These are phyloP conservation scores for Hylaeus volcanicus DNA, from an alignment of 1,140 invertebrate genomes.

Conservation along the genomic window DNA sequence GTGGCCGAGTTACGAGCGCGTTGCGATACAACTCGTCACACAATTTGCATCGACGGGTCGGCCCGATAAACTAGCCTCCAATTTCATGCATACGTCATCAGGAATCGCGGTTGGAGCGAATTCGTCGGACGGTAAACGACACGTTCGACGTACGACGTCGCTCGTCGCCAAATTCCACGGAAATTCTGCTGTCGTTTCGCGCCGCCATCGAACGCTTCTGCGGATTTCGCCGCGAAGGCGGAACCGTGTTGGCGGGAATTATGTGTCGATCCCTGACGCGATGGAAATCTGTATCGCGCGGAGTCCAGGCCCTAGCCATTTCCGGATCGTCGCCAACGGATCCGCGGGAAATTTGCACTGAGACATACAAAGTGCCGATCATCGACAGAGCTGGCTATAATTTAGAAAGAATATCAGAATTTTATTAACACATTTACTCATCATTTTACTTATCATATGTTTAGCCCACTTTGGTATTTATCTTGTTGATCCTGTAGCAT, in stretches of 20 bases:
- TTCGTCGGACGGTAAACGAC: slow-evolving; percentile 45
- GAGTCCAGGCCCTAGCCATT: not conserved
- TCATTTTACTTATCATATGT: no score
- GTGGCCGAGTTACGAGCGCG: slow-evolving; percentile 19
- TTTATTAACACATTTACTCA: no score
- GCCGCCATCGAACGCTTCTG: slow-evolving; percentile 21
- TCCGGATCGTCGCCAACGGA: slow-evolving; percentile 14
- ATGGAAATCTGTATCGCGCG: not conserved
- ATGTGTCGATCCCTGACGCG: slow-evolving; percentile 43
- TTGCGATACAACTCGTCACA: slow-evolving; percentile 3
- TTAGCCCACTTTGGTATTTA: no score
- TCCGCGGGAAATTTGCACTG: slow-evolving; percentile 23
- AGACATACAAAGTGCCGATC: no score
- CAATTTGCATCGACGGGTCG: slow-evolving; percentile 44
- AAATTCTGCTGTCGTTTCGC: slow-evolving; percentile 53
- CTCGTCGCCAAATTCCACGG: slow-evolving; percentile 59
- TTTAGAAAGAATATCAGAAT: no score
- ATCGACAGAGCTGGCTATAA: no score
- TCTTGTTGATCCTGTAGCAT: no score
- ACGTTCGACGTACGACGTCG: slow-evolving; percentile 53
- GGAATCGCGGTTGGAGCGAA: slow-evolving; percentile 22
- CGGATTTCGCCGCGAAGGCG: slow-evolving; percentile 46
- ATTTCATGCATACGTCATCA: slow-evolving; percentile 65
- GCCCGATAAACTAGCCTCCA: slow-evolving; percentile 52
- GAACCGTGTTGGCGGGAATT: slow-evolving; percentile 44